Base-by-base conservation (phyloP, 2,113 vertebrate species). In the Cyanoderma ruficeps region DNA sequence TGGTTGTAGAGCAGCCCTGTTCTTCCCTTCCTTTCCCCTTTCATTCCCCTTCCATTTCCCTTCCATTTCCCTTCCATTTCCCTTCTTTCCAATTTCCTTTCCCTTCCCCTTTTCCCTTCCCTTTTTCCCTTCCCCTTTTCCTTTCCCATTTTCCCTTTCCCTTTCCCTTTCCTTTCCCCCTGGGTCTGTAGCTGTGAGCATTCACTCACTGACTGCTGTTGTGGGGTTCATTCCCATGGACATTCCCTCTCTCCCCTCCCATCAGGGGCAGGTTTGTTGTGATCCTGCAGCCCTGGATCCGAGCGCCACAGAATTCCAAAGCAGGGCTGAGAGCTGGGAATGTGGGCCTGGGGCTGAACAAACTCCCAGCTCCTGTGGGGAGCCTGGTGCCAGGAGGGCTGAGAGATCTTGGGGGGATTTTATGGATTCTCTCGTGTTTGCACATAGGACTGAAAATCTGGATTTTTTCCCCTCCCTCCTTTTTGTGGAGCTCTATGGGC, bases 181-280 rank as follows among this genome's bases (percentile, higher is more conserved):
- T 10, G 11, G 30, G 8, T 23, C 30, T 56, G 41, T 3, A 63
- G 55, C 60, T 61, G 8, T 57, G 23, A 11, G 4, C 4, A 2
- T 28, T 61, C 23, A 6, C 60, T 63, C 25, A 1, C 7, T 27
- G 1, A 0, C n/a, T 64, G 10, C n/a, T 27, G 0, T 0, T 31
- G 7, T 42, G 60, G 63, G 6, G 8, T 18, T 75, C 60, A 56
- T 33, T n/a, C 50, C 39, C 37, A 2, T 1, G 44, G 33, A 28
- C 41, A 7, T 9, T 35, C 6, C 56, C 77, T 68, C 12, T 41
- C 22, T 78, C 50, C 65, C n/a, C 60, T 72, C 56, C 69, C 60
- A 16, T 15, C 53, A 42, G 1, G 14, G 28, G 1, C 33, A 30
- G n/a, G 17, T 2, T 60, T 5, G 7, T 9, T 23, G 31, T 11